Percentiles rank a stretch among this genome's conserved stretches.
These are phyloP conservation scores for Yoshiicerus persimilis DNA, from an alignment of 1,140 invertebrate species.

Conservation along the genomic window DNA sequence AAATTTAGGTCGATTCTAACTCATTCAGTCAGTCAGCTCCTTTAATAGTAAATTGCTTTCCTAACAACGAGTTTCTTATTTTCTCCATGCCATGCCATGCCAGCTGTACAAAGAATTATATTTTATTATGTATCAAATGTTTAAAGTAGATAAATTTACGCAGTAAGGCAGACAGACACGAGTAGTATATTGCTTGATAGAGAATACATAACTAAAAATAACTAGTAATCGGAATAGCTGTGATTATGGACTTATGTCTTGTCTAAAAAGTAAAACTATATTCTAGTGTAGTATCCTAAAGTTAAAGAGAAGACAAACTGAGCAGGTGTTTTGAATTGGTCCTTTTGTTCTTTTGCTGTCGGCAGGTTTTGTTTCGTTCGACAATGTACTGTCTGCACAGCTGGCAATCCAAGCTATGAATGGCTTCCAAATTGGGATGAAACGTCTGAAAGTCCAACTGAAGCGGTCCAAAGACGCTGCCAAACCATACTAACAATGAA, in stretches of 20 bases:
- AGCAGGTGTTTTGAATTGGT: constrained; percentile 11
- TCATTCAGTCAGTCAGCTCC: not conserved
- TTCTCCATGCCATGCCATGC: not conserved
- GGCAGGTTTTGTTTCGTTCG: constrained; percentile 90
- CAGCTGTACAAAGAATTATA: not conserved
- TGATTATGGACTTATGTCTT: not conserved
- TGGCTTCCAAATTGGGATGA: constrained; percentile 95
- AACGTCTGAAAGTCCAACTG: constrained; percentile 95
- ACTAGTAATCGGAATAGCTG: not conserved
- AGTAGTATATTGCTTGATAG: not conserved
- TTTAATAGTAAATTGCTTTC: not conserved
- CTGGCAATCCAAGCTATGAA: constrained; percentile 96
- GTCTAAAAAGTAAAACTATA: not conserved
- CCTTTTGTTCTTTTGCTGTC: constrained; percentile 6
- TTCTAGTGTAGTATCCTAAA: not conserved
- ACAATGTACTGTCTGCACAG: constrained; percentile 88
- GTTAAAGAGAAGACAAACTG: not conserved
- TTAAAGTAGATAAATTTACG: too few species aligned
- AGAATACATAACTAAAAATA: not conserved
- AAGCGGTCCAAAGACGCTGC: constrained; percentile 86
- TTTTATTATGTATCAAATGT: not conserved
- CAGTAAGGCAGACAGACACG: not conserved
- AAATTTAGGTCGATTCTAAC: not conserved
- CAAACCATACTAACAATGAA: constrained; percentile 54
- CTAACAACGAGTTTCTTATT: not conserved